Base-by-base conservation (phyloP, 2,888 invertebrate species). In the Drosophila antonietae region DNA sequence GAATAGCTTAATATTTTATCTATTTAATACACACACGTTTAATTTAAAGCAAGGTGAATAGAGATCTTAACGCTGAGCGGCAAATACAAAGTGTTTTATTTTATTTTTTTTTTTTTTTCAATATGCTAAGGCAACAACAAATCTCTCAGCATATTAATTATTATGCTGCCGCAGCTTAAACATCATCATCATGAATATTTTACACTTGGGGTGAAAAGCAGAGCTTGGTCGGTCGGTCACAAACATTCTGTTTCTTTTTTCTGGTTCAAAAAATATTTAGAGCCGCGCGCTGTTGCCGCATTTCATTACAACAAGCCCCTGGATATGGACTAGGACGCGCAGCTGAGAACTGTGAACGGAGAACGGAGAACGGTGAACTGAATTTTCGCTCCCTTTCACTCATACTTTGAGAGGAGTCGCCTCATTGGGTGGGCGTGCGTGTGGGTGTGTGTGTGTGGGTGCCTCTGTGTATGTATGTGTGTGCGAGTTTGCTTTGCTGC, bases 281-380 rank as follows among this genome's bases (percentile, higher is more conserved):
- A 67, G 65, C 52, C 23, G 87, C 78, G 83, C 84, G 73, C 51
- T 67, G 83, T 83, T 86, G 83, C 78, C 83, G 51, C 75, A 68
- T 41, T 83, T 83, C 83, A 78, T 87, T 68, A 43, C 59, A 49
- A 52, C 57, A 35, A 74, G 68, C 44, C 56, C 52, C 56, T 58
- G 67, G 35, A 28, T 33, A 8, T 47, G 49, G 64, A 41, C 31
- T 41, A 51, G 67, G 56, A 44, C 44, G 65, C 51, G 46, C 49
- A 31, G 49, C 31, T 31, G 49, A 47, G 49, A 47, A 41, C 44
- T 53, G 68, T 65, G 73, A 52, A 51, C 55, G 58, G 62, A 53
- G 73, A 52, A 51, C 55, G 58, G 62, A 53, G 59, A 39, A 2
- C 12, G 4, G 43, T 23, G 46, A 15, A 15, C 8, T n/a, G 15